Conservation (phyloP, 2,113 vertebrate genomes). For the Cathartes aura region DNA sequence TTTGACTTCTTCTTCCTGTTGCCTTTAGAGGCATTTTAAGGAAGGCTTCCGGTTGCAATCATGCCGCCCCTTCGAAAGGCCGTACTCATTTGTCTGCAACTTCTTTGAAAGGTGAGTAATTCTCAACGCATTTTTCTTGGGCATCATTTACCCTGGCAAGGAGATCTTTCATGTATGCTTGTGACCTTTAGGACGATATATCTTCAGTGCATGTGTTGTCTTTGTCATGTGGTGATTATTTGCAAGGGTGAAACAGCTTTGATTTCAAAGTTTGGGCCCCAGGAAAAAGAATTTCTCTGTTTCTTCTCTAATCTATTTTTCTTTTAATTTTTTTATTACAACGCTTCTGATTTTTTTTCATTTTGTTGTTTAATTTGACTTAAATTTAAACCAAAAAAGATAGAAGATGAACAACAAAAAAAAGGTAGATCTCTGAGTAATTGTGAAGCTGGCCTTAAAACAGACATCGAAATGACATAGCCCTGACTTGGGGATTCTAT, state of each 20-base stretch:
- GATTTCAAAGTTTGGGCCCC: background rate
- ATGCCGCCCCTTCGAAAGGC: background rate
- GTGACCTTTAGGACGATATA: slow-evolving; percentile 13
- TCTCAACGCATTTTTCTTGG: background rate
- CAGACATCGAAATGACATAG: background rate
- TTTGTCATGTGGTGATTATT: background rate
- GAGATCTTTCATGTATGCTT: background rate
- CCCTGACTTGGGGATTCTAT: background rate
- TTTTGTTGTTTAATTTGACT: background rate
- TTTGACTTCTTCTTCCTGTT: background rate
- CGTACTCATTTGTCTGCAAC: slow-evolving; percentile 9
- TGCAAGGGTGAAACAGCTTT: background rate
- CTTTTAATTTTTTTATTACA: background rate
- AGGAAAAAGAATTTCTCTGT: background rate
- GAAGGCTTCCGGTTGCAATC: background rate
- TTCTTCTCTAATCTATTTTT: background rate
- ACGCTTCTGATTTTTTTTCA: background rate
- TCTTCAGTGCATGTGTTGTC: background rate
- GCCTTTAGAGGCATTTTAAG: background rate
- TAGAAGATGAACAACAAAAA: background rate
- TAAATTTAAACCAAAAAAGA: background rate
- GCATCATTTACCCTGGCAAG: background rate
- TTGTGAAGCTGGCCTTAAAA: background rate
- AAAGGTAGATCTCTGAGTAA: background rate
- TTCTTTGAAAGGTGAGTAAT: slow-evolving; percentile 34